Base-by-base conservation (phyloP, 2,113 vertebrate species). In the Elgaria multicarinata region DNA sequence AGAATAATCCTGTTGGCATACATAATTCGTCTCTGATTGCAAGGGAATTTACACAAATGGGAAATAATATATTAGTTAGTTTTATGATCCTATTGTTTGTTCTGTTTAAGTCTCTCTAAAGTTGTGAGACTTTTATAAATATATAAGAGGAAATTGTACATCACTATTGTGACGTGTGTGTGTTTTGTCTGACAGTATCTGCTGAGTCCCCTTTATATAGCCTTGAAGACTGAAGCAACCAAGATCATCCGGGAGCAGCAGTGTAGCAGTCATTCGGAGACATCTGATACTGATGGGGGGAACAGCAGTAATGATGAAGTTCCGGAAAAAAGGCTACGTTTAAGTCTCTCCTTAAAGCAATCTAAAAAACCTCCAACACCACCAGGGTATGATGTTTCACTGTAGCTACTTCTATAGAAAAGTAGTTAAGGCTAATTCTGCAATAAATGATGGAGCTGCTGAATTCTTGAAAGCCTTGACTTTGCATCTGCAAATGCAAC, bases 121-220 rank as follows among this genome's bases (percentile, higher is more conserved):
- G 22, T 44, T 90, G 92, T 62, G 6, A 64, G 53, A 50, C 81
- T 58, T 86, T 85, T 91, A 77, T 90, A 86, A 44, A 72, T 13
- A 10, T 62, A 66, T 87, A 78, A 89, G 28, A 4, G 18, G 13
- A 87, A 89, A 44, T 55, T 86, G 31, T 36, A 5, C 90, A 69
- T 76, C 33, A 16, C 14, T 90, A 36, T 53, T 93, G 20, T 91
- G 86, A 83, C 77, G 8, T 93, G 81, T 89, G 22, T 96, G 62
- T 71, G 3, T 91, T 89, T 55, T 89, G 10, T 94, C 93, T 95
- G 75, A 55, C 94, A 99, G 99, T 98, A 97, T 83, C 96, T 98
- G 28, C 96, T 98, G 92, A 97, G 97, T 22, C 98, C 98, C 76
- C 96, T 99, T 89, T 97, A 96, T 93, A 94, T 96, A n/a, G 98